These are phyloP conservation scores for Pitta sordida DNA, from an alignment of 2,113 vertebrate species.

Conservation along the genomic window DNA sequence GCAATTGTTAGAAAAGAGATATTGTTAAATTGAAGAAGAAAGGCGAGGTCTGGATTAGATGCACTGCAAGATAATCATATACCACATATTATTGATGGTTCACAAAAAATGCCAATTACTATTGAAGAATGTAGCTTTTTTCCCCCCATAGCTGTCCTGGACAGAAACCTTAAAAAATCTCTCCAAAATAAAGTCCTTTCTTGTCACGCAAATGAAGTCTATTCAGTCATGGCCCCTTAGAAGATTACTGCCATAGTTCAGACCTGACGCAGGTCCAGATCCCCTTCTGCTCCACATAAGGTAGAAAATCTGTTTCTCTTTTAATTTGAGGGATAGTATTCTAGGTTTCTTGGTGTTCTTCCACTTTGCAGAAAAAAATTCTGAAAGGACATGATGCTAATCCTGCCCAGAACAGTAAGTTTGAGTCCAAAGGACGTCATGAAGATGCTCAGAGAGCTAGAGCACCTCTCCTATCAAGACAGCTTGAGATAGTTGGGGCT, in stretches of 20 bases:
- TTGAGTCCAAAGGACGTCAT: neutral
- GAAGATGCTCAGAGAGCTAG: rapidly evolving
- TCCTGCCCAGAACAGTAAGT: neutral
- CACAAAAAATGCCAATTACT: neutral
- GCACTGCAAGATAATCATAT: neutral
- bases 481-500: neutral
- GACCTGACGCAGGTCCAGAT: neutral
- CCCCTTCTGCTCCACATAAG: neutral
- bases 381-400: neutral
- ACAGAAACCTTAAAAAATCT: neutral
- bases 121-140: neutral
- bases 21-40: neutral
- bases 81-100: neutral
- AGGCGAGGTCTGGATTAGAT: neutral
- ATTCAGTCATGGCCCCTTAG: neutral
- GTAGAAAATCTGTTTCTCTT: neutral
- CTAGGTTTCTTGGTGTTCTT: neutral
- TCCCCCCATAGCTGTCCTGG: neutral
- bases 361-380: neutral
- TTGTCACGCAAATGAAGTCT: neutral
- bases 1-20: neutral
- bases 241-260: neutral
- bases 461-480: neutral
- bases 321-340: neutral
- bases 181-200: neutral